Percentiles rank a stretch among this genome's conserved stretches.
These are phyloP conservation scores for Atta colombica DNA, from an alignment of 1,140 invertebrate genomes.

Conservation along the genomic window DNA sequence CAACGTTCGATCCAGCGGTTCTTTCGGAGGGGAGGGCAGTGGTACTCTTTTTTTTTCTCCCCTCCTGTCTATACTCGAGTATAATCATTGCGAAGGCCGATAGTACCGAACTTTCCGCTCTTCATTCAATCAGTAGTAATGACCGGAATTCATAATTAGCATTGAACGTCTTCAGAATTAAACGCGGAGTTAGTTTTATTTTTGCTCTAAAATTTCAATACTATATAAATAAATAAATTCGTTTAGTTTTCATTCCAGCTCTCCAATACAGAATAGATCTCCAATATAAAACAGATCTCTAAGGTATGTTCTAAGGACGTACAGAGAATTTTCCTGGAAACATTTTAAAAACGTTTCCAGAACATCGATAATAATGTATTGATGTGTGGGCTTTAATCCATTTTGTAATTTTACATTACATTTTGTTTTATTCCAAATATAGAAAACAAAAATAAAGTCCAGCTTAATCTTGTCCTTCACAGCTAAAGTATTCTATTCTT, in stretches of 20 bases:
- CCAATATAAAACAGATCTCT: no score
- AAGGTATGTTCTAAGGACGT: no score
- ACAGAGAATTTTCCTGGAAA: no score
- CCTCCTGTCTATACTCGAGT: neutral
- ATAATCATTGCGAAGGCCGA: slow-evolving; percentile 8
- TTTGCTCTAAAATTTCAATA: neutral
- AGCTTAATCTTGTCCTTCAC: neutral
- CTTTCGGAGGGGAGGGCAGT: neutral
- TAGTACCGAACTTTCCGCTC: slow-evolving; percentile 13
- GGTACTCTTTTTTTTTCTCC: neutral
- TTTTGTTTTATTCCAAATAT: neutral
- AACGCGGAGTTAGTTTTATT: neutral
- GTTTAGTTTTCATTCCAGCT: neutral
- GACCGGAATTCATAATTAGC: slow-evolving; percentile 31
- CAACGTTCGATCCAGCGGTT: slow-evolving; percentile 54
- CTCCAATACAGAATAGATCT: no score
- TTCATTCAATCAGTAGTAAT: slow-evolving; percentile 11
- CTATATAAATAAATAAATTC: slow-evolving; percentile 2
- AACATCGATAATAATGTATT: no score
- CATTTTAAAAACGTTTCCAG: no score
- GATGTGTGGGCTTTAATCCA: no score
- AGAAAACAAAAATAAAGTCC: neutral
- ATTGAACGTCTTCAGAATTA: neutral
- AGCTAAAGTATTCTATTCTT: neutral
- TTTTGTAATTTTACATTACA: no score